Evolutionary conservation across 2,797 vertebrate genomes (phyloP).

Genomic region (Nothura maculosa): DNA sequence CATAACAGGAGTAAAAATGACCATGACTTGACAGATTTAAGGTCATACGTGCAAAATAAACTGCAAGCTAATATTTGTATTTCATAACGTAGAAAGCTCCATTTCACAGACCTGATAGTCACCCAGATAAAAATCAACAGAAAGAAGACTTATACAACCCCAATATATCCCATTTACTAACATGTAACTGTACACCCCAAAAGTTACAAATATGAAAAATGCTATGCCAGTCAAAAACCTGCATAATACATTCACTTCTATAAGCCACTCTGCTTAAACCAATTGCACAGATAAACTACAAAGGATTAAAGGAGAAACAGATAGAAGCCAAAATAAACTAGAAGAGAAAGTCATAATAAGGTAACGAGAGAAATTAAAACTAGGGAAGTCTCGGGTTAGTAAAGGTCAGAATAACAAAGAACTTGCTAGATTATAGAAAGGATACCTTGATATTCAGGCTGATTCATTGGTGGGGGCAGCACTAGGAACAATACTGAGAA

Average conservation of each 20-base stretch:
- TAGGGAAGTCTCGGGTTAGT: not conserved
- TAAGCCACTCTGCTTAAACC: not conserved
- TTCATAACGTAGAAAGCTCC: accelerated
- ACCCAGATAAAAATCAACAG: not conserved
- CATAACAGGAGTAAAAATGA: not conserved
- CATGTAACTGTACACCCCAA: not conserved
- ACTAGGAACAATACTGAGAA: not conserved
- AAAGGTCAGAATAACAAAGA: not conserved
- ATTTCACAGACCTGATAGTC: not conserved
- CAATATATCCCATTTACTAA: not conserved
- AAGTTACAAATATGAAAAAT: not conserved
- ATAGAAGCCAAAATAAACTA: accelerated
- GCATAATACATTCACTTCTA: not conserved
- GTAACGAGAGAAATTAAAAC: not conserved
- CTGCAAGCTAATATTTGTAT: accelerated
- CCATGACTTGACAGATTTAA: not conserved
- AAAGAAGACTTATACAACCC: accelerated
- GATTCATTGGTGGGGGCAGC: not conserved
- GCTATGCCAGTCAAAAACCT: not conserved
- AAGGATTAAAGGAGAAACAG: not conserved
- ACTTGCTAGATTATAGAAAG: not conserved
- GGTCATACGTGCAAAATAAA: not conserved
- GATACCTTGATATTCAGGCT: not conserved
- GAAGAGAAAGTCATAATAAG: not conserved
- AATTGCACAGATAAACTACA: not conserved